Evolutionary conservation across 2,797 vertebrate species (phyloP), one percentile per base, ranked within the genome.

Genomic region (Triplophysa bombifrons): DNA sequence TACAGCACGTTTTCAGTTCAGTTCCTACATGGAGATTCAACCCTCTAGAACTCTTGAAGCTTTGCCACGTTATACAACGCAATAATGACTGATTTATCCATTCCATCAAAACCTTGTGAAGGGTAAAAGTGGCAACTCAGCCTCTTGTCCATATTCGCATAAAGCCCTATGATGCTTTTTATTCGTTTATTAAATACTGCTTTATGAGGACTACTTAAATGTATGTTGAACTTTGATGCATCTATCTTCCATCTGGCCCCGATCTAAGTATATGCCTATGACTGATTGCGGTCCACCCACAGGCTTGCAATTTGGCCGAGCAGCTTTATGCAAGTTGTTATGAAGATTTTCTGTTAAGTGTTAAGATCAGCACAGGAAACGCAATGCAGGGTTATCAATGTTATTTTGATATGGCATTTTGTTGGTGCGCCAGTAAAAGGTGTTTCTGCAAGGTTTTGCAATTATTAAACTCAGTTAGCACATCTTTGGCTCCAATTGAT

Each of bases 121-220:
- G 74, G 67, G 73, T 68, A 74, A 48, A 53, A 67, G 61, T 80
- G 51, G 34, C 61, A n/a, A 50, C 10, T 58, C 44, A 65, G 41
- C 71, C 75, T 69, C 20, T 34, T 12, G 51, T 80, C 77, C 74
- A 72, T 75, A 80, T 73, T 82, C 64, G 71, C 76, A 56, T 81
- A 75, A 65, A 74, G 69, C 60, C 41, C 11, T 46, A 70, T 70
- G 30, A 82, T 53, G 82, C 64, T 81, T 83, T 84, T 80, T 82
- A 87, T 87, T 82, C 51, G 72, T 85, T 76, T 84, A 84, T 82
- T 82, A 85, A 82, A 85, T 56, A 19, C 16, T 75, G 60, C 73
- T 85, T 84, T 84, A 83, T 74, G 78, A 84, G 80, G 65, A 83
- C 73, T 60, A 82, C 68, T 58, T 83, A 69, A 84, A 81, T 82